Conservation (phyloP, 2,797 vertebrate genomes). For the Leuciscus waleckii region DNA sequence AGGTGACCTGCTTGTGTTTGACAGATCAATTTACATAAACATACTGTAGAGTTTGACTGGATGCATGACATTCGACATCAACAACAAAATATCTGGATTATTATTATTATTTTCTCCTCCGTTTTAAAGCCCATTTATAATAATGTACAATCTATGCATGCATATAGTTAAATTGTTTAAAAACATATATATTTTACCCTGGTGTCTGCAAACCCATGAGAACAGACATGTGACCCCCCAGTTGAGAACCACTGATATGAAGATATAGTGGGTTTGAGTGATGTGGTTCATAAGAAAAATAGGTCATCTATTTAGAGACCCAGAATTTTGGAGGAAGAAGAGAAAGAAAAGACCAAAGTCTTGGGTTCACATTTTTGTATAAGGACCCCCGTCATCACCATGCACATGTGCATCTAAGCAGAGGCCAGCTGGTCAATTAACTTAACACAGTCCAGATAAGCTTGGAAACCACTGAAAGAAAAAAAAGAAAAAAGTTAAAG, state of each 20-base stretch:
- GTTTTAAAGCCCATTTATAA: neutral
- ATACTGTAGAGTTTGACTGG: neutral
- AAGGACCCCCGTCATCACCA: neutral
- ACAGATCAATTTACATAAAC: neutral
- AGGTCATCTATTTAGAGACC: neutral
- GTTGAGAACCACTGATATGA: neutral
- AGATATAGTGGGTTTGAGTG: neutral
- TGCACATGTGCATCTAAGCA: neutral
- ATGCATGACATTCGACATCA: neutral
- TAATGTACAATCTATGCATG: neutral
- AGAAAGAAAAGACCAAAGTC: slow-evolving; percentile 20
- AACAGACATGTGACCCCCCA: neutral
- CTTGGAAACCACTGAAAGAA: neutral
- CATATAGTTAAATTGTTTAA: neutral
- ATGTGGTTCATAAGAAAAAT: slow-evolving; percentile 12
- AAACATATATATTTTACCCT: neutral
- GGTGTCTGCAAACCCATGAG: neutral
- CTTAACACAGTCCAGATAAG: slow-evolving; percentile 29
- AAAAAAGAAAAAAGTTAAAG: neutral
- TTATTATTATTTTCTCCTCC: neutral
- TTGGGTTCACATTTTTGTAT: slow-evolving; percentile 11
- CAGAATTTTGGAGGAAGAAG: neutral
- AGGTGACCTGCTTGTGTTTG: neutral
- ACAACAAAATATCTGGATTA: neutral
- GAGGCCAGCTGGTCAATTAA: slow-evolving; percentile 7